These are phyloP conservation scores for Synergus gifuensis DNA, from an alignment of 2,888 invertebrate species.

Conservation along the genomic window DNA sequence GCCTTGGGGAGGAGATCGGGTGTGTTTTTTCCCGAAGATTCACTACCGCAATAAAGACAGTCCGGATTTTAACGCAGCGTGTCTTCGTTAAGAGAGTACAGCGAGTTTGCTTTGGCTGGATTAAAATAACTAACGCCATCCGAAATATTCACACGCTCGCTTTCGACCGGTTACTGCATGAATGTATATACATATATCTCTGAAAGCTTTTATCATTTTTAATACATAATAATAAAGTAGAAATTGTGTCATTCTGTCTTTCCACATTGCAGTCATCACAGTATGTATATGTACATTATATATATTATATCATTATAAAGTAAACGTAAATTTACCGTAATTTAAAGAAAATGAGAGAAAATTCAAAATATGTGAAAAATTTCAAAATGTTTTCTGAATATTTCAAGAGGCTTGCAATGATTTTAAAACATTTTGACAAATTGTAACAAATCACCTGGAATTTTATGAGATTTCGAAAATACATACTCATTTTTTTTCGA, in stretches of 20 bases:
- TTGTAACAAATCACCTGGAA: no score
- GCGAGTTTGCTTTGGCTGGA: conserved; percentile 73
- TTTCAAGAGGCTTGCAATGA: no score
- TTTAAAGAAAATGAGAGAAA: no score
- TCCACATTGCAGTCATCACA: neutral
- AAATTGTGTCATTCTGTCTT: neutral
- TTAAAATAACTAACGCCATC: conserved; percentile 72
- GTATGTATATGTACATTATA: neutral
- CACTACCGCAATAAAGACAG: conserved; percentile 69
- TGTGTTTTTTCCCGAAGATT: conserved; percentile 65
- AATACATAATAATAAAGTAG: neutral
- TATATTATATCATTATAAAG: no score
- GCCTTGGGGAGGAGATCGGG: conserved; percentile 10
- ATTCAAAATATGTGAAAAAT: no score
- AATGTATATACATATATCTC: conserved; percentile 51
- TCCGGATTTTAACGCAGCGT: conserved; percentile 66
- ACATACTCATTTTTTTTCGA: no score
- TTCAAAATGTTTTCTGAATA: no score
- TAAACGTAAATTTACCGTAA: no score
- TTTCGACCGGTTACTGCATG: conserved; percentile 54
- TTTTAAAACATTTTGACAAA: no score
- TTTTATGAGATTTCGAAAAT: no score
- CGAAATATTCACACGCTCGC: conserved; percentile 72
- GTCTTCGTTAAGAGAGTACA: conserved; percentile 71
- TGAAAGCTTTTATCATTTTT: conserved; percentile 42